Conservation (phyloP, 2,113 vertebrate species). For the Oncorhynchus nerka region DNA sequence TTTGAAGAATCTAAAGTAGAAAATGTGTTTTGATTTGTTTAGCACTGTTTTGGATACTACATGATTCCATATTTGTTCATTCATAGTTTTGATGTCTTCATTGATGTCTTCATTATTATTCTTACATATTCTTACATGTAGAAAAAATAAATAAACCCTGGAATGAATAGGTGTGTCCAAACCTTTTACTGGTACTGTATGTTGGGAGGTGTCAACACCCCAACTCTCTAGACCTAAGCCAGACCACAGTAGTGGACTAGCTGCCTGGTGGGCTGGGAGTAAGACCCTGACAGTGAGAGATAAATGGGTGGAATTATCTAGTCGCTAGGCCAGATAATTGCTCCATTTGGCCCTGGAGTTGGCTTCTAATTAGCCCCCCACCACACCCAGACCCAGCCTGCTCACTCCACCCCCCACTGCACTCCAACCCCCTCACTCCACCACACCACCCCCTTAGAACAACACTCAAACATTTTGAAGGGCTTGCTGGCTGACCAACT, state of each 20-base stretch:
- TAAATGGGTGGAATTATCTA: constrained; percentile 83
- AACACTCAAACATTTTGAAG: constrained; percentile 75
- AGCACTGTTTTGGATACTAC: too few relatives aligned
- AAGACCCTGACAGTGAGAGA: constrained; percentile 75
- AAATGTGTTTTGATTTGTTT: too few relatives aligned
- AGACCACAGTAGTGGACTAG: constrained; percentile 52
- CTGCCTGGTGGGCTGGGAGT: constrained; percentile 71
- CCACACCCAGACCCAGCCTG: constrained; percentile 7
- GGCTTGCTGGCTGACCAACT: constrained; percentile 60
- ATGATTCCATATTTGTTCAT: too few relatives aligned
- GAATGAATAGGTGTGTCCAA: too few relatives aligned
- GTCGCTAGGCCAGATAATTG: constrained; percentile 83
- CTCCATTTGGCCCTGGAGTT: constrained; percentile 81
- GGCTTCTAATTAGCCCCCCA: constrained; percentile 79
- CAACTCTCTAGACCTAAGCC: not conserved
- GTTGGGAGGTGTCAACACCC: not conserved
- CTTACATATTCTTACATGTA: too few relatives aligned
- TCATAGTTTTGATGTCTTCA: too few relatives aligned
- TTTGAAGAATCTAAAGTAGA: too few relatives aligned
- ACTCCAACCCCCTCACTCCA: not conserved
- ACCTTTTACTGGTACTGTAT: too few relatives aligned
- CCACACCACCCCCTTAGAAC: constrained; percentile 48
- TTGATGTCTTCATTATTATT: too few relatives aligned
- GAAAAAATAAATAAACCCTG: too few relatives aligned
- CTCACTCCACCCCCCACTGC: constrained; percentile 62